Percentiles rank a stretch among this genome's conserved stretches.
phyloP scores from a whole-genome alignment of 2,113 vertebrate genomes.

The Notechis scutatus region DNA sequence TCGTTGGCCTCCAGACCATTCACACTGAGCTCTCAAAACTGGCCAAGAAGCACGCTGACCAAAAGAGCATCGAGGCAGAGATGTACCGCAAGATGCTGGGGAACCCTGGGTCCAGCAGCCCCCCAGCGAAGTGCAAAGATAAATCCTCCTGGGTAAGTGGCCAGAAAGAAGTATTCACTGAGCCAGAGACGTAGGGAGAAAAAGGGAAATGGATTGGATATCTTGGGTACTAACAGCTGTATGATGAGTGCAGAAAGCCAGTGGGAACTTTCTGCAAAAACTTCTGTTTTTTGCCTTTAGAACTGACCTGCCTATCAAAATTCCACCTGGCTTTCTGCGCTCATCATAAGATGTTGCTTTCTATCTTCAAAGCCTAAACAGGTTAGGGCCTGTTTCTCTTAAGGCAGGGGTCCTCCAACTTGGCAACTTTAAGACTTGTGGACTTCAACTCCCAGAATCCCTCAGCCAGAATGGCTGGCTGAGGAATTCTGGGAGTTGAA shows the following conservation, averaged over 20 bases:
- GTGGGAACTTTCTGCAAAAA: neutral
- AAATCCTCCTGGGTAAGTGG: constrained; percentile 86
- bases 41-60: constrained; percentile 89
- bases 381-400: neutral
- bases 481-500: too few relatives aligned
- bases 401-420: neutral
- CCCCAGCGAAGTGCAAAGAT: constrained; percentile 66
- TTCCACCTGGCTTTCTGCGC: neutral
- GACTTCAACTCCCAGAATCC: too few relatives aligned
- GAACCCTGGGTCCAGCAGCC: constrained; percentile 63
- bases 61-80: constrained; percentile 86
- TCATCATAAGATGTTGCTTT: neutral
- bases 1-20: constrained; percentile 75
- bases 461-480: too few relatives aligned
- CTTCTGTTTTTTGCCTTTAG: neutral
- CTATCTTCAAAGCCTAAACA: neutral
- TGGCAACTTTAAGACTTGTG: too few relatives aligned
- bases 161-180: neutral
- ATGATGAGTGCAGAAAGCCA: neutral
- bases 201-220: neutral
- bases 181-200: neutral
- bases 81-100: constrained; percentile 98
- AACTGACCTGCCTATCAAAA: neutral
- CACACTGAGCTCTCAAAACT: constrained; percentile 92
- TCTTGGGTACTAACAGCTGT: neutral